Percentiles rank a stretch among this genome's conserved stretches.
phyloP scores from a whole-genome alignment of 2,113 vertebrate genomes.

The Anas platyrhynchos region DNA sequence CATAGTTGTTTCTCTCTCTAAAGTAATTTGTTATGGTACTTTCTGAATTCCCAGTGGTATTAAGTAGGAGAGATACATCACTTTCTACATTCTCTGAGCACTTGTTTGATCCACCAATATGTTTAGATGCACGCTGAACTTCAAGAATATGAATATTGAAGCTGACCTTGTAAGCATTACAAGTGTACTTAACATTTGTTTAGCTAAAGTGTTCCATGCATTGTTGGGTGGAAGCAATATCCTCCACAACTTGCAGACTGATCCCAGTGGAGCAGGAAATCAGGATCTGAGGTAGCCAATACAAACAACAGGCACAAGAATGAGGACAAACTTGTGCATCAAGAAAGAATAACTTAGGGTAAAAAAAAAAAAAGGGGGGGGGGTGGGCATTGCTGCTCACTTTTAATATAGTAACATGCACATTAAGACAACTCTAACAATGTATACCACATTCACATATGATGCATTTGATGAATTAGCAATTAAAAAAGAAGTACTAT shows the following conservation, averaged over 20 bases:
- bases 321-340: background rate
- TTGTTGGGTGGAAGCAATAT: background rate
- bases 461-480: background rate
- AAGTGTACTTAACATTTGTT: background rate
- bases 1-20: background rate
- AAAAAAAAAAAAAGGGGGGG: background rate
- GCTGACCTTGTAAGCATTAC: background rate
- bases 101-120: background rate
- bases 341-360: background rate
- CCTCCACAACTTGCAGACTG: background rate
- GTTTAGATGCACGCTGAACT: background rate
- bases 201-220: background rate
- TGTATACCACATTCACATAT: background rate
- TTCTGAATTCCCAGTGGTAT: background rate
- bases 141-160: background rate
- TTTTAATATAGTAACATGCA: background rate
- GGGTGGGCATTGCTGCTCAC: background rate
- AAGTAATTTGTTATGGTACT: background rate
- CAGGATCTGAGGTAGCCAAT: background rate
- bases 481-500: background rate
- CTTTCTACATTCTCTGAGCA: background rate
- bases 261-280: background rate
- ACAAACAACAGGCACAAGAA: background rate
- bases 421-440: background rate
- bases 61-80: background rate